Conservation (phyloP, 2,888 invertebrate genomes). For the Epicampocera succincta region DNA sequence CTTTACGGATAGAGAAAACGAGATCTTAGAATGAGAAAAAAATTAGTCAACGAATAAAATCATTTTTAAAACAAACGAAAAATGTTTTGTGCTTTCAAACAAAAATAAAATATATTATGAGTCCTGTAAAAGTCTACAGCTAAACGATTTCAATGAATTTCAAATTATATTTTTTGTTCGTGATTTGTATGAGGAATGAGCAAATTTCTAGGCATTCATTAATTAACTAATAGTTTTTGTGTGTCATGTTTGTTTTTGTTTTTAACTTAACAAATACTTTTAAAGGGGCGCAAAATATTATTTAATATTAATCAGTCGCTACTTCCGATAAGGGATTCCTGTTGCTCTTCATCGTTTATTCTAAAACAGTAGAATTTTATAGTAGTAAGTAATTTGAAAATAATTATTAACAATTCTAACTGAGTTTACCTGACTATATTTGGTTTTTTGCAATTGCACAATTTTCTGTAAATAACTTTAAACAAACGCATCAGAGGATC, state of each 20-base stretch:
- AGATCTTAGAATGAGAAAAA: not conserved
- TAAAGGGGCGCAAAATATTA: not conserved
- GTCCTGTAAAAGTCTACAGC: slow-evolving; percentile 42
- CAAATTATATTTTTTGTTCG: no score
- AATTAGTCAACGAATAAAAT: no score
- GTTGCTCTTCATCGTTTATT: slow-evolving; percentile 85
- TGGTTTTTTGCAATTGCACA: slow-evolving; percentile 78
- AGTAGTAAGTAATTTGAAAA: not conserved
- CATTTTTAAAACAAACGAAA: not conserved
- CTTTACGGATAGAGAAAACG: not conserved
- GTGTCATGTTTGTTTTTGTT: slow-evolving; percentile 12
- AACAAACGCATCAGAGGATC: slow-evolving; percentile 86
- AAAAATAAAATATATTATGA: not conserved
- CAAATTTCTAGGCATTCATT: slow-evolving; percentile 64
- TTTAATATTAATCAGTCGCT: slow-evolving; percentile 73
- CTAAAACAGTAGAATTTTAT: slow-evolving; percentile 69
- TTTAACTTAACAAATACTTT: slow-evolving; percentile 34
- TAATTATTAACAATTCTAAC: not conserved
- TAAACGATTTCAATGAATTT: no score
- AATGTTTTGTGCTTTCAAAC: slow-evolving; percentile 22
- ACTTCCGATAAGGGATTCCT: slow-evolving; percentile 84
- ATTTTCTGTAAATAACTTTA: slow-evolving; percentile 80
- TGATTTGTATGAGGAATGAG: slow-evolving; percentile 51
- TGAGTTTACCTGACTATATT: slow-evolving; percentile 79
- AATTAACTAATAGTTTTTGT: slow-evolving; percentile 9